Base-by-base conservation (phyloP, 2,888 invertebrate species). In the Linnaemya vulpina region DNA sequence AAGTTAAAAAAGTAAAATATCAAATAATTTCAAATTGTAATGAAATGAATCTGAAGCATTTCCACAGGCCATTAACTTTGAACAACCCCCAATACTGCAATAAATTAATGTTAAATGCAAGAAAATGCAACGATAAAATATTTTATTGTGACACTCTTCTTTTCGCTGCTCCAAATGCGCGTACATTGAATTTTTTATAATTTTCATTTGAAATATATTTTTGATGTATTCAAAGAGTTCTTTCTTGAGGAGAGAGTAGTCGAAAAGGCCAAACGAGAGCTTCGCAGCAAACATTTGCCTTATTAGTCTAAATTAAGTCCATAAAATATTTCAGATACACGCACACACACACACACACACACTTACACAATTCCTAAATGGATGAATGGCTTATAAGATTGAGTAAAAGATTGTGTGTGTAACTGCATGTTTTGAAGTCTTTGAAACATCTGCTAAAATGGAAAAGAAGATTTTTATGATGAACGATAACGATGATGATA, bases 261-360 rank as follows among this genome's bases (percentile, higher is more conserved):
- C 67, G 62, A 67, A 74, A 22, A 71, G 51, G 65, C n/a, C 71
- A 82, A 58, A 65, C 63, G 25, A 55, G 20, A 38, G 40, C 53
- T 40, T 9, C 25, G 70, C 55, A 67, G 71, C 76, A 82, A 82
- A 73, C 65, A 77, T 65, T 77, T 68, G 76, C 82, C 77, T 83
- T 83, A 83, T 83, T 83, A 77, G 82, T 67, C 71, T 71, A 67
- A 83, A 83, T 83, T 83, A 71, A 83, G 46, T 30, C 65, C 60
- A 71, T 49, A 46, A 76, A 70, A 82, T 58, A 35, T 58, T 22
- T 40, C 35, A 46, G 9, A 58, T 11, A 71, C 20, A 63, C 10
- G 46, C 55, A 53, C 62, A 68, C 10, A 43, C 17, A 67, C 20
- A 63, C 10, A 35, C 55, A 53, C 62, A 68, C 10, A 43, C 17